Evolutionary conservation across 2,888 invertebrate species (phyloP).

Genomic region (Corbicula japonica): DNA sequence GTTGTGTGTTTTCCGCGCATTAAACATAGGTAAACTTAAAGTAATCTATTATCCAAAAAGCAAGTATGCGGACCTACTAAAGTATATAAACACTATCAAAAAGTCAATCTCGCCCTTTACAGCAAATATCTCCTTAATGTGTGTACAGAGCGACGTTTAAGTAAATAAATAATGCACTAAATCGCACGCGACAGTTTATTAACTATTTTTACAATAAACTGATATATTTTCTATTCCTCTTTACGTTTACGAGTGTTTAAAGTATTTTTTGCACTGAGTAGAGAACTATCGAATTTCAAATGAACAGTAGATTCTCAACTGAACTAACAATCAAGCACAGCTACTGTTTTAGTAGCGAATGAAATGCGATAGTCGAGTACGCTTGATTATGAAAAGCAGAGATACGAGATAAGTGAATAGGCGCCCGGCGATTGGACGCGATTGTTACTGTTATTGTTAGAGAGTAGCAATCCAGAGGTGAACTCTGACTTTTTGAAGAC

Average conservation of each 20-base stretch:
- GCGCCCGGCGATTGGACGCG: constrained; percentile 28
- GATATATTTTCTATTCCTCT: neutral
- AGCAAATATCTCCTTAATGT: constrained; percentile 11
- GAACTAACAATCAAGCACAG: constrained; percentile 29
- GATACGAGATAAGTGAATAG: constrained; percentile 30
- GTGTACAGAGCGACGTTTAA: constrained; percentile 14
- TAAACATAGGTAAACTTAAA: no score
- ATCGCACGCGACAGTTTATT: constrained; percentile 10
- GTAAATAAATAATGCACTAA: constrained; percentile 8
- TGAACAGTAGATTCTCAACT: constrained; percentile 10
- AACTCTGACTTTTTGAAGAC: no score
- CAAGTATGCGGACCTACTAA: neutral
- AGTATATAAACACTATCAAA: constrained; percentile 30
- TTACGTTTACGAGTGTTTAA: constrained; percentile 20
- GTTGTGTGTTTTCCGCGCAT: no score
- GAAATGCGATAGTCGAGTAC: constrained; percentile 19
- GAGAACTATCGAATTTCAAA: constrained; percentile 20
- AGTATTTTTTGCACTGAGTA: constrained; percentile 16
- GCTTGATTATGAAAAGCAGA: constrained; percentile 39
- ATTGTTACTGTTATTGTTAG: no score
- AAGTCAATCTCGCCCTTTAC: constrained; percentile 6
- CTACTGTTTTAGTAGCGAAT: constrained; percentile 22
- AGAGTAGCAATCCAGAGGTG: no score
- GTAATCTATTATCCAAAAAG: no score
- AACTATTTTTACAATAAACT: neutral